Conservation (phyloP, 2,888 invertebrate species). For the Lasius platythorax region DNA sequence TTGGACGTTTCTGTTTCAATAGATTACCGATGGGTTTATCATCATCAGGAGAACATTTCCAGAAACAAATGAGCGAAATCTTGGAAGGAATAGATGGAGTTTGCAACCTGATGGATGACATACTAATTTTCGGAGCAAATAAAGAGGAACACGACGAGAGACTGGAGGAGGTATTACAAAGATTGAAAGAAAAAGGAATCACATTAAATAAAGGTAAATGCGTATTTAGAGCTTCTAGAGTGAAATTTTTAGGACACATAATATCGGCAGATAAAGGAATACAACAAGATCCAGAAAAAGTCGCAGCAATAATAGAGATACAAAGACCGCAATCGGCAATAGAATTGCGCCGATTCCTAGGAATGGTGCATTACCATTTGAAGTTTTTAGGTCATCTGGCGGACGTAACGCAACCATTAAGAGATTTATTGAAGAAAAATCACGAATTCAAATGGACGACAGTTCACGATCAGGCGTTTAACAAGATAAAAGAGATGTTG, state of each 20-base stretch:
- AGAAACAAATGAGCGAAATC: neutral
- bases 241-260: neutral
- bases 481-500: neutral
- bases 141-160: neutral
- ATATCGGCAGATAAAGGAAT: neutral
- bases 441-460: neutral
- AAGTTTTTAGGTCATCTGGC: neutral
- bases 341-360: neutral
- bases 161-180: neutral
- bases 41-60: neutral
- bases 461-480: neutral
- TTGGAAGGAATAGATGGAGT: neutral
- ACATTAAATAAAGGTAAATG: neutral
- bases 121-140: neutral
- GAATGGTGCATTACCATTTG: neutral
- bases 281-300: neutral
- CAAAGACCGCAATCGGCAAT: neutral
- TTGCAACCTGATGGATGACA: neutral
- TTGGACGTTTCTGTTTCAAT: neutral
- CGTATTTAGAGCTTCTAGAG: neutral
- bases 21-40: neutral
- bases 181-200: neutral
- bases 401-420: neutral
- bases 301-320: neutral
- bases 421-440: neutral